These are phyloP conservation scores for Turdus rufiventris DNA, from an alignment of 2,113 vertebrate species.

Conservation along the genomic window DNA sequence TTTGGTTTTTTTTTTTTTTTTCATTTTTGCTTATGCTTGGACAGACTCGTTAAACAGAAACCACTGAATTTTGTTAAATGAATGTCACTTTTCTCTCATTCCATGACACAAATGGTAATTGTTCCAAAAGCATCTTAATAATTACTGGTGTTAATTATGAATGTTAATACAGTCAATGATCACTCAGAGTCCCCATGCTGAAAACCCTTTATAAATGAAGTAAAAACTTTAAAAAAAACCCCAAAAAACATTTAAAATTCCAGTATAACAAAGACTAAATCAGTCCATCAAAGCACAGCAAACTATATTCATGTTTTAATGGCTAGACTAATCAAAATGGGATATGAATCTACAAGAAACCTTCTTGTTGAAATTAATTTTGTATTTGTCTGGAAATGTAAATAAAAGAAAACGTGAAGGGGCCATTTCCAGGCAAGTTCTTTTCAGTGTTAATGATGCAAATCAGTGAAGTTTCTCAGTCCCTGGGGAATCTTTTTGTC, in stretches of 20 bases:
- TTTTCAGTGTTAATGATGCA: slow-evolving; percentile 56
- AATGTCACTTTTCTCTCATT: slow-evolving; percentile 29
- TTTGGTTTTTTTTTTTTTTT: not conserved
- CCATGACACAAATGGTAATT: not conserved
- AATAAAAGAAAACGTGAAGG: slow-evolving; percentile 7
- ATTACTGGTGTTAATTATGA: slow-evolving; percentile 29
- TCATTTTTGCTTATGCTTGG: slow-evolving; percentile 50
- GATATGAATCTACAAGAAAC: not conserved
- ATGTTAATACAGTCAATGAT: not conserved
- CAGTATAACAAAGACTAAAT: not conserved
- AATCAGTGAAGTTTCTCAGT: slow-evolving; percentile 56
- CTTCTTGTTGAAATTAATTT: slow-evolving; percentile 27
- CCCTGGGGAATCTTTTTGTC: slow-evolving; percentile 64
- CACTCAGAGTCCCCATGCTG: not conserved
- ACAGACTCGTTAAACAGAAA: slow-evolving; percentile 16
- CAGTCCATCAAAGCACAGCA: not conserved
- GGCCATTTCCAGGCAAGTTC: slow-evolving; percentile 39
- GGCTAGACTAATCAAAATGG: not conserved
- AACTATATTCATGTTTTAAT: not conserved
- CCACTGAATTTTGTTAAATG: not conserved
- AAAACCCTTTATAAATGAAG: not conserved
- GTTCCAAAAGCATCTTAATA: not conserved
- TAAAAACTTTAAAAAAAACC: not conserved
- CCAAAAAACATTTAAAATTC: not conserved
- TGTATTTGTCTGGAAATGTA: slow-evolving; percentile 42